These are phyloP conservation scores for Natrix natrix DNA, from an alignment of 2,797 vertebrate genomes.

Conservation along the genomic window DNA sequence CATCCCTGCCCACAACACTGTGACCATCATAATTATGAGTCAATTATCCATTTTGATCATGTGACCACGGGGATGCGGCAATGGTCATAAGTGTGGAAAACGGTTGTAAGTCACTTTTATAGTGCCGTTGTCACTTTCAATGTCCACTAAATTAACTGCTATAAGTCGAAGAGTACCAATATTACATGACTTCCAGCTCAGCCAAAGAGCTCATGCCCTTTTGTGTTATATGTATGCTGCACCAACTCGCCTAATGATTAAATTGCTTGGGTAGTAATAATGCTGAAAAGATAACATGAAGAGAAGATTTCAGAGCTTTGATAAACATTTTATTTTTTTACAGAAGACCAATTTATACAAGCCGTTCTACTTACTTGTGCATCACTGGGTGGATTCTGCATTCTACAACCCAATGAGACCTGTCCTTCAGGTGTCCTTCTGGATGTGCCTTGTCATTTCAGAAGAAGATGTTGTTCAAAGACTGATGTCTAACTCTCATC, in stretches of 20 bases:
- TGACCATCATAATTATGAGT: background rate
- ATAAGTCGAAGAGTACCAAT: background rate
- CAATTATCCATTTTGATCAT: background rate
- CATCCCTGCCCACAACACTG: background rate
- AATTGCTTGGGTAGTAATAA: background rate
- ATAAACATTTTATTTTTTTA: background rate
- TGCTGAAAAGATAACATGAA: background rate
- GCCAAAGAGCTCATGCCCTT: background rate
- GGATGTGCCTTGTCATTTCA: conserved; percentile 11
- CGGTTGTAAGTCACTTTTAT: background rate
- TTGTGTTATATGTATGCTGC: background rate
- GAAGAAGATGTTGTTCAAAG: conserved; percentile 1
- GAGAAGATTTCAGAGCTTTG: background rate
- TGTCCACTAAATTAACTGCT: background rate
- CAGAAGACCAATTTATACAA: background rate
- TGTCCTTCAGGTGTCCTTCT: conserved; percentile 2
- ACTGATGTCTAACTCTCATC: background rate
- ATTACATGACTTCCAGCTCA: background rate
- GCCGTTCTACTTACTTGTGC: conserved; percentile 4
- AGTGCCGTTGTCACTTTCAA: background rate
- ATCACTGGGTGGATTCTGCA: conserved; percentile 11
- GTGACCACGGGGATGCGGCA: background rate
- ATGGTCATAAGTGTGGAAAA: background rate
- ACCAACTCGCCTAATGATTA: background rate
- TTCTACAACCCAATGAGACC: background rate